Evolutionary conservation across 37 sponge, comb jelly and placozoan species (phyloP).

Genomic region (Aphrocallistes beatrix): DNA sequence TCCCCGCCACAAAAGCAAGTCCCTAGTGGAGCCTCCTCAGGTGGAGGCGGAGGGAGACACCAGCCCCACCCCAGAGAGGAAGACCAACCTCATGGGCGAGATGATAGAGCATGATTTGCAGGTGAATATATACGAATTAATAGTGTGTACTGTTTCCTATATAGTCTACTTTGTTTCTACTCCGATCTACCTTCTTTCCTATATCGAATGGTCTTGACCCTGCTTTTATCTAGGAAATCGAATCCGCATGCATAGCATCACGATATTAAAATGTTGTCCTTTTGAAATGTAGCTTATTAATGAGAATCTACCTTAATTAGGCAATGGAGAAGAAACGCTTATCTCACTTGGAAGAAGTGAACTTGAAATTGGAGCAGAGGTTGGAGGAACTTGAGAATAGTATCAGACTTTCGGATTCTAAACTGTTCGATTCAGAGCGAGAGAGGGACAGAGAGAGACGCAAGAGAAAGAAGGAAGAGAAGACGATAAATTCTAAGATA

Average conservation of each 20-base stretch:
- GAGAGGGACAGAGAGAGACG: neutral
- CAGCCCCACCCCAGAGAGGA: neutral
- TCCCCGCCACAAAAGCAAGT: neutral
- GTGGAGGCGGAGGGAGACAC: neutral
- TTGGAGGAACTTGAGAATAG: neutral
- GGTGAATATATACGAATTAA: neutral
- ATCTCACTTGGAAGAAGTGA: neutral
- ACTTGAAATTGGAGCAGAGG: neutral
- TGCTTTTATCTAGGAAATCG: too few relatives aligned
- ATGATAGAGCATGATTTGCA: conserved; percentile 10
- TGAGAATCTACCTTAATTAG: neutral
- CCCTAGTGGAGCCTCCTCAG: neutral
- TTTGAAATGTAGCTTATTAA: too few relatives aligned
- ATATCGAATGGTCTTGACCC: too few relatives aligned
- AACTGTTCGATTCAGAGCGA: neutral
- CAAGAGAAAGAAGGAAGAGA: neutral
- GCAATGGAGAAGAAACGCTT: neutral
- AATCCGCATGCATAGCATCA: too few relatives aligned
- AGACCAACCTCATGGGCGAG: neutral
- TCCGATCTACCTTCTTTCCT: too few relatives aligned
- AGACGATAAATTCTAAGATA: neutral
- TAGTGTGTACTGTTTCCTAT: too few relatives aligned
- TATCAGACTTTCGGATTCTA: neutral
- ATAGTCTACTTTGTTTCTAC: too few relatives aligned
- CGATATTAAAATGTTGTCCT: too few relatives aligned